Conservation (phyloP, 1,140 invertebrate species). For the Aphis craccivora region DNA sequence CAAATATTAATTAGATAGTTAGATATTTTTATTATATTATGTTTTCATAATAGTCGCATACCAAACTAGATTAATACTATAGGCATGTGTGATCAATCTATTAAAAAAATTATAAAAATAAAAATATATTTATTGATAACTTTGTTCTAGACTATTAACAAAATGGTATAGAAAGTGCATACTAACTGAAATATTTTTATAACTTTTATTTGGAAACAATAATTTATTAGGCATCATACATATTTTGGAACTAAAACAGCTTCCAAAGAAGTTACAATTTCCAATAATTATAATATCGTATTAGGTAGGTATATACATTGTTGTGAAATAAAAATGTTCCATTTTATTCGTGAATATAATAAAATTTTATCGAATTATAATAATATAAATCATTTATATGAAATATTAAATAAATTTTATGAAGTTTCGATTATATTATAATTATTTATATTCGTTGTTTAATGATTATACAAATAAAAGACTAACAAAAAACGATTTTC, state of each 20-base stretch:
- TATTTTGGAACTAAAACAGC: background rate
- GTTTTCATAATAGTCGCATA: background rate
- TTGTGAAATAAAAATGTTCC: background rate
- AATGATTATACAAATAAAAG: background rate
- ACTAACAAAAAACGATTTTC: background rate
- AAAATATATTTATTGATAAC: background rate
- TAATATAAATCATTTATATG: background rate
- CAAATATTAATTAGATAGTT: background rate
- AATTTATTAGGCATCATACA: background rate
- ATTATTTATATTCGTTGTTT: background rate
- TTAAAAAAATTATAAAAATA: background rate
- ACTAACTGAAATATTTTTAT: background rate
- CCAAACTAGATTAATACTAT: background rate
- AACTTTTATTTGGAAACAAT: background rate
- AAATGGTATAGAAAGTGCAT: background rate
- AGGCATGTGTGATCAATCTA: background rate
- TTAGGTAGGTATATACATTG: background rate
- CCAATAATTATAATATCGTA: background rate
- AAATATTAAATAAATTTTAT: background rate
- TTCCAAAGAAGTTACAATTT: background rate
- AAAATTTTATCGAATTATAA: background rate
- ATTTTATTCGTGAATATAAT: background rate
- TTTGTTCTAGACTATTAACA: background rate
- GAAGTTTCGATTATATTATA: background rate
- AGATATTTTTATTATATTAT: background rate